Evolutionary conservation across 2,888 invertebrate species (phyloP).

Genomic region (Pomacea canaliculata): DNA sequence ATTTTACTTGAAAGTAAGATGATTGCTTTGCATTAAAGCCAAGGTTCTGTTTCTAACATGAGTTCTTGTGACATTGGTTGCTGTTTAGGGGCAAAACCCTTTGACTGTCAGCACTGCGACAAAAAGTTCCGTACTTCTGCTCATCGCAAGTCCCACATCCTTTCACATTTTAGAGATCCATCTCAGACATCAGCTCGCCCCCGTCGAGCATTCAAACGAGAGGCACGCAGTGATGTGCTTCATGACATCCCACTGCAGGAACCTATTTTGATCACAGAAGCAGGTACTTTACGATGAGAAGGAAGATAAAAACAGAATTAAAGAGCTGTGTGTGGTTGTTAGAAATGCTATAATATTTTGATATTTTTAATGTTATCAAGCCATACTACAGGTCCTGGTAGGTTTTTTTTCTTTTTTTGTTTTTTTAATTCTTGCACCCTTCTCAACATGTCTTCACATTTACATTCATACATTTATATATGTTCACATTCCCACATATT

Average conservation of each 20-base stretch:
- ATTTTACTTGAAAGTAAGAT: no score
- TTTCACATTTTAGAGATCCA: conserved; percentile 57
- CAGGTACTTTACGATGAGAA: conserved; percentile 49
- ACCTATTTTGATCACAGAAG: conserved; percentile 74
- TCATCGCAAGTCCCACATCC: conserved; percentile 64
- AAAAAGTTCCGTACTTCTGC: conserved; percentile 68
- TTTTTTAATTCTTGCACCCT: no score
- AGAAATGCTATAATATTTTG: no score
- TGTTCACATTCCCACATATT: not conserved
- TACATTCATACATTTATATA: no score
- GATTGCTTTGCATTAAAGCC: no score
- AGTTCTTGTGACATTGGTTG: not conserved
- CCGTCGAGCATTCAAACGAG: conserved; percentile 38
- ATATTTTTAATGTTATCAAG: no score
- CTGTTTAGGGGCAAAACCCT: conserved; percentile 70
- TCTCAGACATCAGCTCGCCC: conserved; percentile 33
- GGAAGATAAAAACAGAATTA: not conserved
- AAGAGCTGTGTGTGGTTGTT: not conserved
- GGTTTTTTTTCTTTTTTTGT: no score
- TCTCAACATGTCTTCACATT: no score
- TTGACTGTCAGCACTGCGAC: conserved; percentile 66
- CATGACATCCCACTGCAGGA: conserved; percentile 73
- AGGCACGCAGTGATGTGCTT: conserved; percentile 49
- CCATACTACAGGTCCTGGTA: no score
- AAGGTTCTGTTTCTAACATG: no score